Base-by-base conservation (phyloP, 2,797 vertebrate species). In the Neomorphus geoffroyi region DNA sequence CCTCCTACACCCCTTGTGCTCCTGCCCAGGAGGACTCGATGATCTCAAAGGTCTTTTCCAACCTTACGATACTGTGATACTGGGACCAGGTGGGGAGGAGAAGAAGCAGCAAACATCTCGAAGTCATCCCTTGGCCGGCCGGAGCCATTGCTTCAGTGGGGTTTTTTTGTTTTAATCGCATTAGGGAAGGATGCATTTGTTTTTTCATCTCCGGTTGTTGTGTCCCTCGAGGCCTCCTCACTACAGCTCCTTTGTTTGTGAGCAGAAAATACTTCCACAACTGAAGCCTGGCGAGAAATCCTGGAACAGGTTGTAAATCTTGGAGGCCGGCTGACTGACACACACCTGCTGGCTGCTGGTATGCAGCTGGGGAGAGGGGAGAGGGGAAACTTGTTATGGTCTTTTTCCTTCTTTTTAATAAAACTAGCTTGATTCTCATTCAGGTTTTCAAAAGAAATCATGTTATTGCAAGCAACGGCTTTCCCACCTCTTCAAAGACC, bases 241-340 rank as follows among this genome's bases (percentile, higher is more conserved):
- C 82, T 93, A 19, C 86, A 57, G 74, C 72, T 70, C 79, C 80
- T 96, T 95, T 95, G 89, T 95, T 50, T 94, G 89, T 45, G 81
- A 94, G 87, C 88, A 95, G 85, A 93, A 96, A 93, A 88, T 35
- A 39, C 81, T 92, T 96, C 92, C 83, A 61, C 18, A 3, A 13
- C 37, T 21, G 7, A 66, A 90, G 90, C 50, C 65, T 43, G 90
- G 65, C 70, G 54, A 92, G 92, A 93, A 93, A 93, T 95, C 78
- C 90, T 94, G 95, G 88, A 88, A 48, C 92, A 97, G 96, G 93
- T 93, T 94, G 96, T 96, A 97, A 97, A 97, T 98, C 95, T 97
- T 86, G 1, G 2, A 10, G 66, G 84, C 88, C 11, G 18, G 65
- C 46, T 8, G 28, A 86, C 46, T 90, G 95, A 96, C 91, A 88